Evolutionary conservation across 2,113 vertebrate genomes (phyloP), one percentile per base, ranked within the genome.

Genomic region (Trematocara zebra): DNA sequence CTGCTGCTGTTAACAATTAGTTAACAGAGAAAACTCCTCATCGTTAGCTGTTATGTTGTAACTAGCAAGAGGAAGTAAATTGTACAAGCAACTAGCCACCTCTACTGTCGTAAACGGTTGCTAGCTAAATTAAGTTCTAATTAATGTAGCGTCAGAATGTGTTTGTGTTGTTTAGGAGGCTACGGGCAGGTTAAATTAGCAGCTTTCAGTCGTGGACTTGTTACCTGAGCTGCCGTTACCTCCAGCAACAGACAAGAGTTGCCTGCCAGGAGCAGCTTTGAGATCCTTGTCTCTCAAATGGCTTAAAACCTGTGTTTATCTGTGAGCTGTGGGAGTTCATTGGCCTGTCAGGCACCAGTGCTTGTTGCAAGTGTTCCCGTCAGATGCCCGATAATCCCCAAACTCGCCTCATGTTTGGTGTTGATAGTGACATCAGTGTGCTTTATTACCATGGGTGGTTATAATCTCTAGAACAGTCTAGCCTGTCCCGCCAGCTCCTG

Each of bases 21-120:
- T n/a, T 56, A 11, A 2, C 1, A n/a, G 5, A 47, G 8, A 20
- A 83, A 67, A 59, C 51, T 54, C 9, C 8, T 53, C 8, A 56
- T 14, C 31, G 7, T 56, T 56, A 47, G 79, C 51, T 28, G 31
- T 56, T 28, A n/a, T 85, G 91, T 80, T 82, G 42, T 26, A 85
- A 83, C 9, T 40, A 74, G 15, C 15, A 91, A 89, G 87, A 86
- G 92, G 92, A 95, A 93, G 87, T 92, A 59, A 44, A 72, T 15
- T 20, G 9, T 14, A 54, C 37, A 4, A 23, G 56, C 23, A 8
- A 53, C 12, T n/a, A 64, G 69, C 28, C 79, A 15, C n/a, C 51
- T 52, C 52, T 81, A 5, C 42, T 83, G 78, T 88, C 35, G 81
- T 53, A 51, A 78, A 61, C 37, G 76, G 20, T 12, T 76, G 78